Percentiles rank a stretch among this genome's conserved stretches.
phyloP scores from a whole-genome alignment of 2,113 vertebrate genomes.

The Hystrix cristata region DNA sequence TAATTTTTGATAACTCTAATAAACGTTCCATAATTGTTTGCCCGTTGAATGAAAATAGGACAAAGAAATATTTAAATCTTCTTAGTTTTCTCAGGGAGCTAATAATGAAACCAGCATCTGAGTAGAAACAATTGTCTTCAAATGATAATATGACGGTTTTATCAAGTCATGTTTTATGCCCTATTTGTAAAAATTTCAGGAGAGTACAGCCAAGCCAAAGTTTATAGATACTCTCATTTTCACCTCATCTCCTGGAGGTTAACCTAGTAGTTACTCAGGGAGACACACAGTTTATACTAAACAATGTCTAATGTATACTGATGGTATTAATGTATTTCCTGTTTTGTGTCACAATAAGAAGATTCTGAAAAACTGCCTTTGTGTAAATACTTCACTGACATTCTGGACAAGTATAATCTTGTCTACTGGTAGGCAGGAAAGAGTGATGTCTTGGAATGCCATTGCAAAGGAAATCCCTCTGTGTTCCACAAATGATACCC shows the following conservation, averaged over 20 bases:
- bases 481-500: conserved; percentile 88
- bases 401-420: conserved; percentile 94
- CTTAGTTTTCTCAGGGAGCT: conserved; percentile 2
- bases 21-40: conserved; percentile 30
- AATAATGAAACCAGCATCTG: conserved; percentile 42
- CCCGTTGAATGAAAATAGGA: conserved; percentile 14
- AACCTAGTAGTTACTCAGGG: conserved; percentile 78
- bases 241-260: conserved; percentile 76
- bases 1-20: background rate
- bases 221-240: background rate
- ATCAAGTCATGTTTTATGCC: background rate
- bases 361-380: conserved; percentile 94
- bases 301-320: conserved; percentile 84
- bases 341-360: conserved; percentile 86
- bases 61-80: conserved; percentile 35
- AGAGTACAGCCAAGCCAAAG: conserved; percentile 88
- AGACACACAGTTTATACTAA: conserved; percentile 84
- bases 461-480: conserved; percentile 95
- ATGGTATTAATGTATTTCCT: conserved; percentile 89
- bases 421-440: conserved; percentile 91
- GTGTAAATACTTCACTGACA: conserved; percentile 93
- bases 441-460: conserved; percentile 93
- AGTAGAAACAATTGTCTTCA: background rate
- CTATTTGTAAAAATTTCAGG: conserved; percentile 76
- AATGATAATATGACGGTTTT: background rate